Evolutionary conservation across 2,113 vertebrate species (phyloP).

Genomic region (Sinocyclocheilus grahami): DNA sequence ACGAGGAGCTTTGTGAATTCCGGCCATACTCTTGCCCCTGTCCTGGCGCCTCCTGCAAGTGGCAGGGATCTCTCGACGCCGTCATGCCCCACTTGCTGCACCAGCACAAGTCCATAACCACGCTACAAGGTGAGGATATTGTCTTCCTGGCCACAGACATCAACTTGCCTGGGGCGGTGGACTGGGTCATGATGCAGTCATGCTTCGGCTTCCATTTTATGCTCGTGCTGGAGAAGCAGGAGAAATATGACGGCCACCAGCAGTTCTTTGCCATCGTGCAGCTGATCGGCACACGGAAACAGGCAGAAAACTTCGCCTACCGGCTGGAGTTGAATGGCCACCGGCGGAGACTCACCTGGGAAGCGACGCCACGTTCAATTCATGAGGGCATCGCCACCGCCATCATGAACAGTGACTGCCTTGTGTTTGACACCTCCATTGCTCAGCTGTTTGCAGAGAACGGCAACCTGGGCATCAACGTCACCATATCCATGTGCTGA

Average conservation of each 20-base stretch:
- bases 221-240: constrained; percentile 98
- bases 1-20: constrained; percentile 98
- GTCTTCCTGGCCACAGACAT: constrained; percentile 99
- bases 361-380: constrained; percentile 96
- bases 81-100: constrained; percentile 99
- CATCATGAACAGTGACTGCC: constrained; percentile 99
- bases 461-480: constrained; percentile 98
- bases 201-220: constrained; percentile 99
- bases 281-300: constrained; percentile 98
- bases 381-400: constrained; percentile 98
- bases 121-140: constrained; percentile 98
- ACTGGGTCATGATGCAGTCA: constrained; percentile 99
- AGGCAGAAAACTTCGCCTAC: constrained; percentile 98
- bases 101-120: constrained; percentile 98
- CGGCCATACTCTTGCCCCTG: constrained; percentile 98
- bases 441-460: constrained; percentile 99
- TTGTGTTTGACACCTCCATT: constrained; percentile 99
- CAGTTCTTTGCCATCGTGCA: constrained; percentile 99
- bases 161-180: constrained; percentile 96
- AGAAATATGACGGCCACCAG: constrained; percentile 98
- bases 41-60: constrained; percentile 96
- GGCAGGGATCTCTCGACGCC: constrained; percentile 97
- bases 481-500: constrained; percentile 99
- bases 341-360: constrained; percentile 97
- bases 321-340: constrained; percentile 98